Evolutionary conservation across 2,797 vertebrate species (phyloP).

Genomic region (Lithobates sylvaticus): DNA sequence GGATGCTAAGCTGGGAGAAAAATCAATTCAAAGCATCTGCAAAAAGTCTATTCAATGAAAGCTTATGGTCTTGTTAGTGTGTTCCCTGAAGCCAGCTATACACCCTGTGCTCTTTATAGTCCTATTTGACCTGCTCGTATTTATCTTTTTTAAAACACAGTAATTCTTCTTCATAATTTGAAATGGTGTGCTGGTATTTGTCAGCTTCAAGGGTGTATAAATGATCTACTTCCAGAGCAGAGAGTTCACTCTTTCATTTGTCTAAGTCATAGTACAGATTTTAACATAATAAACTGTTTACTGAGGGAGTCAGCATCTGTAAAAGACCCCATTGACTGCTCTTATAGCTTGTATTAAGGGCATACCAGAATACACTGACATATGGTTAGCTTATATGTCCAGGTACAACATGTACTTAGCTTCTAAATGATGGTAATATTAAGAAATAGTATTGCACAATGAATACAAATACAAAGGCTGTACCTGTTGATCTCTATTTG

Average conservation of each 20-base stretch:
- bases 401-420: too few relatives aligned
- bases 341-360: neutral
- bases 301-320: neutral
- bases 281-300: slow-evolving; percentile 13
- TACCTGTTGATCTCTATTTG: too few relatives aligned
- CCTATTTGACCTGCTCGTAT: slow-evolving; percentile 46
- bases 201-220: slow-evolving; percentile 34
- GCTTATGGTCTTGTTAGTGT: slow-evolving; percentile 53
- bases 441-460: too few relatives aligned
- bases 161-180: slow-evolving; percentile 59
- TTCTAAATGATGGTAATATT: too few relatives aligned
- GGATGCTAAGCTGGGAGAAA: slow-evolving; percentile 40
- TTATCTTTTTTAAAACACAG: slow-evolving; percentile 59
- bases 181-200: slow-evolving; percentile 44
- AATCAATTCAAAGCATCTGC: slow-evolving; percentile 51
- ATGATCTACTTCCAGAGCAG: slow-evolving; percentile 19
- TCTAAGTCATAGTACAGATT: slow-evolving; percentile 27
- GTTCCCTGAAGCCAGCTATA: slow-evolving; percentile 50
- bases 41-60: slow-evolving; percentile 48
- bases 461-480: too few relatives aligned
- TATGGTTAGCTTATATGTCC: too few relatives aligned
- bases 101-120: slow-evolving; percentile 51
- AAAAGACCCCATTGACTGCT: neutral
- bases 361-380: too few relatives aligned
- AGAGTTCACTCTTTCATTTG: slow-evolving; percentile 1